Percentiles rank a stretch among this genome's conserved stretches.
These are phyloP conservation scores for Amphipoea oculea DNA, from an alignment of 2,888 invertebrate species.

Conservation along the genomic window DNA sequence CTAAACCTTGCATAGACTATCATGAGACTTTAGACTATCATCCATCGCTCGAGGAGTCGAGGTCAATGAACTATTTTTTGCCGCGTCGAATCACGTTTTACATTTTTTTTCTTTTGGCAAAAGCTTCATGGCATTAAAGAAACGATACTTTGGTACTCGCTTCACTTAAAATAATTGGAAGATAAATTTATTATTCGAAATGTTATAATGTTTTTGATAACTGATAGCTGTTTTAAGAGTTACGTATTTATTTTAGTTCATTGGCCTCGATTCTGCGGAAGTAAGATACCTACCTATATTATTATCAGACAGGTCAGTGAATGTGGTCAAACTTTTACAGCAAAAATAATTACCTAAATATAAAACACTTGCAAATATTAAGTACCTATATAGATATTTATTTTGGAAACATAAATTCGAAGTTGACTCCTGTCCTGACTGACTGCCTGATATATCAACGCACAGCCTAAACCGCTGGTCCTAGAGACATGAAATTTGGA, in stretches of 20 bases:
- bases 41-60: constrained; percentile 31
- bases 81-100: constrained; percentile 45
- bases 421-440: too few relatives aligned
- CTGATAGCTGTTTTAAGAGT: constrained; percentile 22
- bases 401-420: too few relatives aligned
- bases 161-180: constrained; percentile 15
- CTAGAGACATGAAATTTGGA: too few relatives aligned
- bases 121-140: constrained; percentile 28
- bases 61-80: constrained; percentile 62
- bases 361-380: too few relatives aligned
- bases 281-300: background rate
- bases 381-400: too few relatives aligned
- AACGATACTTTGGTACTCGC: constrained; percentile 9
- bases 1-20: constrained; percentile 29
- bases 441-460: too few relatives aligned
- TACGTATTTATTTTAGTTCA: constrained; percentile 23
- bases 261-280: constrained; percentile 21
- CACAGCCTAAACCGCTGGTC: too few relatives aligned
- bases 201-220: background rate
- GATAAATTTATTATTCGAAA: constrained; percentile 28
- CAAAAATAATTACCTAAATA: background rate
- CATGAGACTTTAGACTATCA: constrained; percentile 8
- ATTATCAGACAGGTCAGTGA: constrained; percentile 11
- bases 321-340: background rate
- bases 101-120: constrained; percentile 44